Conservation (phyloP, 2,113 vertebrate genomes). For the Pelvicachromis taeniatus region DNA sequence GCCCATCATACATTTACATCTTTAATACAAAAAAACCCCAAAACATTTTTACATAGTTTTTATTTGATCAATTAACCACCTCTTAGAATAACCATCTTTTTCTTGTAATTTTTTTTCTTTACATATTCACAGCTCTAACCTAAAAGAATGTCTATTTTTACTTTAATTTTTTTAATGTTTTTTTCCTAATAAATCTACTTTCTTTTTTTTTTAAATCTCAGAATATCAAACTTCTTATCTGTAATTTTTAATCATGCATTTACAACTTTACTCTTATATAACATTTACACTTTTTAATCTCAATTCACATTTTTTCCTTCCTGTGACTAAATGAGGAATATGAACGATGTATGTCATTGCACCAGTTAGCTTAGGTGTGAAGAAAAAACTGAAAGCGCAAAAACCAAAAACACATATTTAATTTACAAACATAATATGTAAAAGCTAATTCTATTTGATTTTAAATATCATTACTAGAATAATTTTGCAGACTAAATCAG, state of each 20-base stretch:
- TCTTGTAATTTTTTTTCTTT: neutral
- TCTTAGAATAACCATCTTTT: neutral
- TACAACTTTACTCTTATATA: neutral
- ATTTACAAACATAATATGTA: neutral
- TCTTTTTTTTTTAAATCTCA: neutral
- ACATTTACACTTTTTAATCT: neutral
- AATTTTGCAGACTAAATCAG: neutral
- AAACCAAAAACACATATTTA: fast-evolving
- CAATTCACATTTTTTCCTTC: neutral
- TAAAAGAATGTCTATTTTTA: neutral
- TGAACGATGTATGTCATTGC: neutral
- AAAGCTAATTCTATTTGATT: neutral
- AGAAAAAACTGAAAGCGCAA: neutral
- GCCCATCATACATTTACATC: neutral
- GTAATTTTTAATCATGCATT: neutral
- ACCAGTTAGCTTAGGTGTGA: neutral
- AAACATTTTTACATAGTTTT: fast-evolving
- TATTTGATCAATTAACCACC: neutral
- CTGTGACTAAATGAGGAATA: neutral
- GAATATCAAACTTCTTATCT: neutral
- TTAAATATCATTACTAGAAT: neutral
- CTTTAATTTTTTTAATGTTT: neutral
- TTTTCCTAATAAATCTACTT: neutral
- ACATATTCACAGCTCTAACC: neutral
- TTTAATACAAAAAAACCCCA: neutral